A percentile compares a stretch with the other conserved stretches of the same genome.
Evolutionary conservation across 2,113 vertebrate species (phyloP).

Genomic region (Gracilinanus agilis): DNA sequence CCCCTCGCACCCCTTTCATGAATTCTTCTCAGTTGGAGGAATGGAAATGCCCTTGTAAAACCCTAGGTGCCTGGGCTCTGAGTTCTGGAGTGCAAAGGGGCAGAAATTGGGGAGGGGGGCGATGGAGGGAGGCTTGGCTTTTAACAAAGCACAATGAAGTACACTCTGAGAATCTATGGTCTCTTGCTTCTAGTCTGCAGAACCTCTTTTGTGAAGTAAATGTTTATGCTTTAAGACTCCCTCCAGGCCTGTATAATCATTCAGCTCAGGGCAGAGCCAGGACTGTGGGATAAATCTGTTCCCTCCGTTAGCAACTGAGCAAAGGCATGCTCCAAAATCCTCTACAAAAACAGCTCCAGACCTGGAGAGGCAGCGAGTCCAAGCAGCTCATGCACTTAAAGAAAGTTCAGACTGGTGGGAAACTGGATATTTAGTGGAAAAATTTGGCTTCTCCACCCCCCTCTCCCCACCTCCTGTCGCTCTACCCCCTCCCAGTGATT

Average conservation of each 20-base stretch:
- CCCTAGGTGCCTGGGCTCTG: fast-evolving
- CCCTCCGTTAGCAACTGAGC: conserved; percentile 64
- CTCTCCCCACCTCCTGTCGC: not conserved
- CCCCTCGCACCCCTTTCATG: not conserved
- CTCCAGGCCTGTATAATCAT: conserved; percentile 69
- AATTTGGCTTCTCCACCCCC: conserved; percentile 31
- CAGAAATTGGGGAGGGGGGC: not conserved
- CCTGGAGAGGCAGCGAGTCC: conserved; percentile 72
- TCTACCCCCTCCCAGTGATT: not conserved
- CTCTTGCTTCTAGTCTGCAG: conserved; percentile 72
- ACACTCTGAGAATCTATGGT: conserved; percentile 55
- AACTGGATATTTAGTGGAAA: conserved; percentile 76
- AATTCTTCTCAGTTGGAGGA: not conserved
- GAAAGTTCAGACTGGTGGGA: conserved; percentile 69
- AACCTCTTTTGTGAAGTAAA: conserved; percentile 71
- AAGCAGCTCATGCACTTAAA: conserved; percentile 72
- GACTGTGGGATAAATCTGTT: conserved; percentile 73
- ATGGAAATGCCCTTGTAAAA: not conserved
- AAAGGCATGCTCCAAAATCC: conserved; percentile 74
- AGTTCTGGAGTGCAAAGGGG: not conserved
- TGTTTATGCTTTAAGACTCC: conserved; percentile 68
- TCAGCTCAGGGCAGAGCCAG: conserved; percentile 61
- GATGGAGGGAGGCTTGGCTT: not conserved
- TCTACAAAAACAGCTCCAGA: conserved; percentile 70
- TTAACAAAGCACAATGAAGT: not conserved